phyloP scores from a whole-genome alignment of 37 sponge, comb jelly and placozoan species.

The Haliclona indistincta region DNA sequence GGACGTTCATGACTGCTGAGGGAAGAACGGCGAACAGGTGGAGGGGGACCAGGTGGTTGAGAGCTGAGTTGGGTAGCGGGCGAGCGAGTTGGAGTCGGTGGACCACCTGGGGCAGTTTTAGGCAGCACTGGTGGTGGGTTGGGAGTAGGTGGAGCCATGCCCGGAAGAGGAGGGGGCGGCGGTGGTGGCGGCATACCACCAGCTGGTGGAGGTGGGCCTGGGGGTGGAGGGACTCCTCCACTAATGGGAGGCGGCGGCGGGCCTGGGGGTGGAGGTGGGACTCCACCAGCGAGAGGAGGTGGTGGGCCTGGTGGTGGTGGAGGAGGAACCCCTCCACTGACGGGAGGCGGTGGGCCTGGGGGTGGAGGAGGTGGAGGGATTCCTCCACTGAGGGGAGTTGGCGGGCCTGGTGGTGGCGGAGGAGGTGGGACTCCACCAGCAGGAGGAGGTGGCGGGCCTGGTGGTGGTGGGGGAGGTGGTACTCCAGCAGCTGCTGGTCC shows the following conservation, averaged over 20 bases:
- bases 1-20: no score
- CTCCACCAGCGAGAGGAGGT: conserved; percentile 4
- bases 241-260: conserved; percentile 11
- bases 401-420: neutral
- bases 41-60: no score
- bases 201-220: neutral
- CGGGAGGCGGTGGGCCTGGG: neutral
- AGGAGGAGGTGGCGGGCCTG: conserved; percentile 10
- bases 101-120: neutral
- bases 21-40: no score
- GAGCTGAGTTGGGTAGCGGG: no score
- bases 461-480: conserved; percentile 30
- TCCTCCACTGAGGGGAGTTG: neutral
- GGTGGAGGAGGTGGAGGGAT: conserved; percentile 47
- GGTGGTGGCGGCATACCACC: conserved; percentile 15
- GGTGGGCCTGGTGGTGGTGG: neutral
- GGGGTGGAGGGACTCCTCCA: neutral
- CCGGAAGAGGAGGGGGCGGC: conserved; percentile 6
- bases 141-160: neutral
- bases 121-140: neutral
- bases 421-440: neutral
- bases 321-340: neutral
- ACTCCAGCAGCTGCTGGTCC: neutral
- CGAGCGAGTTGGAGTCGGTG: neutral
- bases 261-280: conserved; percentile 30